Percentiles rank a stretch among this genome's conserved stretches.
phyloP scores from a whole-genome alignment of 1,140 invertebrate genomes.

The Pachypeltis micranthus region DNA sequence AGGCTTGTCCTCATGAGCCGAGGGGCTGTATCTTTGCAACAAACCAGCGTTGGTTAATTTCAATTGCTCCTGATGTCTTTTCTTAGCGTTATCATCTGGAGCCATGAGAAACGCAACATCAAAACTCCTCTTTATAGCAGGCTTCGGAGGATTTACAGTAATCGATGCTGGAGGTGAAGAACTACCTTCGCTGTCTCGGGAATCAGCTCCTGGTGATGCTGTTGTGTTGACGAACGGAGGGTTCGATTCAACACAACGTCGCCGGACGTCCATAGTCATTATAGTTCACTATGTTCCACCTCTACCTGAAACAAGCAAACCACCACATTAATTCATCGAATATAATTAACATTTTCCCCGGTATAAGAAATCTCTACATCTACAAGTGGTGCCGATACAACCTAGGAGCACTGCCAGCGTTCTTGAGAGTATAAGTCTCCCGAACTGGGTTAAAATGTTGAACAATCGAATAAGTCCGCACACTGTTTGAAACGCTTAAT shows the following conservation, averaged over 20 bases:
- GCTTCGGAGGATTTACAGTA: conserved; percentile 10
- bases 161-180: conserved; percentile 4
- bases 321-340: no score
- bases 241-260: conserved; percentile 18
- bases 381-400: no score
- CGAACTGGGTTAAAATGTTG: no score
- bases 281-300: not conserved
- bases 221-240: conserved; percentile 6
- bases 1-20: conserved; percentile 28
- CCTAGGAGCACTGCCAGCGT: no score
- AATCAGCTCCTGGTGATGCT: not conserved
- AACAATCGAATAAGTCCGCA: no score
- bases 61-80: conserved; percentile 22
- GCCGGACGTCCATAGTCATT: conserved; percentile 30
- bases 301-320: not conserved
- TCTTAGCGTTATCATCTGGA: conserved; percentile 63
- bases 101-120: conserved; percentile 79
- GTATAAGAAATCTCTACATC: no score
- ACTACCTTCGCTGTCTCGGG: conserved; percentile 6
- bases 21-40: conserved; percentile 24
- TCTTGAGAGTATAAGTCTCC: no score
- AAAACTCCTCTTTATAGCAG: conserved; percentile 47
- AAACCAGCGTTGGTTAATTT: conserved; percentile 21
- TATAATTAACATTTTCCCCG: no score
- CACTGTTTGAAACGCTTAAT: no score